Conservation (phyloP, 2,888 invertebrate species). For the Nemotelus pantherinus region DNA sequence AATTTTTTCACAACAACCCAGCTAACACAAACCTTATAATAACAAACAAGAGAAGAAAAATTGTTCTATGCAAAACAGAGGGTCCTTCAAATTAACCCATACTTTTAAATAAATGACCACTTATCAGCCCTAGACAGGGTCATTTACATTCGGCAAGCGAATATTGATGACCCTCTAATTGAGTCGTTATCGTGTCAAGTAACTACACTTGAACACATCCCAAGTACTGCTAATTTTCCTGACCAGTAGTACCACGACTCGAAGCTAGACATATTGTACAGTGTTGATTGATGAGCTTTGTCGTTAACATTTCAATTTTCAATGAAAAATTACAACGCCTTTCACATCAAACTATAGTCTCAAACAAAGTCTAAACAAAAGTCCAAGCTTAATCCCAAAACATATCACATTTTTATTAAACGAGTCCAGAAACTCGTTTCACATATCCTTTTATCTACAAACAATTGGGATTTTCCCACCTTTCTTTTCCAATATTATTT, state of each 20-base stretch:
- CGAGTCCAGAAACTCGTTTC: neutral
- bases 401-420: neutral
- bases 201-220: neutral
- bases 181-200: slow-evolving; percentile 9
- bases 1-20: too few relatives aligned
- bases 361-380: neutral
- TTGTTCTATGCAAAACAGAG: too few relatives aligned
- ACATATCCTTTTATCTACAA: neutral
- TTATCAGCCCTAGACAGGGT: neutral
- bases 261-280: neutral
- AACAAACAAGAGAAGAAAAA: too few relatives aligned
- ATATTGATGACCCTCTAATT: slow-evolving; percentile 20
- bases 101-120: neutral
- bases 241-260: neutral
- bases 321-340: neutral
- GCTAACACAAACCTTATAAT: too few relatives aligned
- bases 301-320: slow-evolving; percentile 4
- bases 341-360: neutral
- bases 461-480: slow-evolving; percentile 9
- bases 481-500: slow-evolving; percentile 6
- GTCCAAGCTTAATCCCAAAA: neutral
- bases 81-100: too few relatives aligned
- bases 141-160: neutral
- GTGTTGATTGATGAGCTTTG: slow-evolving; percentile 4
- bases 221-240: neutral